Conservation (phyloP, 2,113 vertebrate genomes). For the Pardalotus punctatus region DNA sequence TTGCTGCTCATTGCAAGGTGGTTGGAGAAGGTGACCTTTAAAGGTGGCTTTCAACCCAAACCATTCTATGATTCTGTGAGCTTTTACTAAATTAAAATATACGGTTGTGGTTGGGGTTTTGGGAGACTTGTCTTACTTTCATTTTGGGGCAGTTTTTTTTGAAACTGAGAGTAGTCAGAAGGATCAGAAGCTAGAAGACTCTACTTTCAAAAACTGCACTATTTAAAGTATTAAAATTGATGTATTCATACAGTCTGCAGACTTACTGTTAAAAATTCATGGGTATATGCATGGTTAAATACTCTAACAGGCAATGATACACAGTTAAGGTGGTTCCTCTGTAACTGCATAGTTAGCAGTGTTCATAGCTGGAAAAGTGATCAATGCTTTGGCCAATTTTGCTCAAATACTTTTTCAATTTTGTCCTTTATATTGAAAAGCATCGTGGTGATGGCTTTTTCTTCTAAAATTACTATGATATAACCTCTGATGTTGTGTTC, state of each 20-base stretch:
- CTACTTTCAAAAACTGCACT: neutral
- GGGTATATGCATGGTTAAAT: neutral
- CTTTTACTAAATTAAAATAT: neutral
- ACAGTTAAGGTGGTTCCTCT: neutral
- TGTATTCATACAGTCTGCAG: neutral
- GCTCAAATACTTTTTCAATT: neutral
- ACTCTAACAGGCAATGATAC: neutral
- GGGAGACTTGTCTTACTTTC: neutral
- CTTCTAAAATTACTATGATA: neutral
- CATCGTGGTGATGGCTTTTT: fast-evolving
- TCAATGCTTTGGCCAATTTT: neutral
- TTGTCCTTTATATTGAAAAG: neutral
- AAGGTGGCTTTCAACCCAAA: neutral
- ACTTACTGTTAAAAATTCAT: neutral
- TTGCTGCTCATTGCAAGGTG: neutral
- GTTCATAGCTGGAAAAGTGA: neutral
- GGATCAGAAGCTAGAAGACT: neutral
- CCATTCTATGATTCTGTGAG: neutral
- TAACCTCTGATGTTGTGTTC: neutral
- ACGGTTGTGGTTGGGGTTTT: neutral
- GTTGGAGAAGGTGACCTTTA: neutral
- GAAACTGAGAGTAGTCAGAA: neutral
- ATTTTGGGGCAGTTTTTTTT: neutral
- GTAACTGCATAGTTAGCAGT: neutral
- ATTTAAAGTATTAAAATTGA: neutral